A percentile compares a stretch with the other conserved stretches of the same genome.
Conservation (phyloP, 2,797 vertebrate genomes). For the Danio jaintianensis region DNA sequence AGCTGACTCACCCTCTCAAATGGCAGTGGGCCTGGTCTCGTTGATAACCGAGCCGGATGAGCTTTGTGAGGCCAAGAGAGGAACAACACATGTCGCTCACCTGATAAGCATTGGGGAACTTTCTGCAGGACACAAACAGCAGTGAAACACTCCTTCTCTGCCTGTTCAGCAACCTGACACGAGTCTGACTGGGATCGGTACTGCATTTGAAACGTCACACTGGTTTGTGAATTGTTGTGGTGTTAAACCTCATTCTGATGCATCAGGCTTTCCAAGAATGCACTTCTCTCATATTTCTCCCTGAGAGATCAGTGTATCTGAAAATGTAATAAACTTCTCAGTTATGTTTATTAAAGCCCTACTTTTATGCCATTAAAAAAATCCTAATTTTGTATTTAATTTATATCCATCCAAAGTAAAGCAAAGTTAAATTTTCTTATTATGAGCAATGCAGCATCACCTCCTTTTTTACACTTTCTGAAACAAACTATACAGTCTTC, state of each 20-base stretch:
- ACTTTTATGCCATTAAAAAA: no score
- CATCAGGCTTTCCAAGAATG: constrained; percentile 13
- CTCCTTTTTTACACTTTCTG: no score
- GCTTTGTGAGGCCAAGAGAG: constrained; percentile 48
- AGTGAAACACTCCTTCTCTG: neutral
- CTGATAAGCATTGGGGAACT: constrained; percentile 44
- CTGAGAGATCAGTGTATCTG: neutral
- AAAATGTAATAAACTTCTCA: neutral
- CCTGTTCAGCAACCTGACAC: constrained; percentile 23
- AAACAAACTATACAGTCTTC: no score
- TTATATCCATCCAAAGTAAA: no score
- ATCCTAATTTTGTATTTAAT: no score
- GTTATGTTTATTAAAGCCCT: neutral
- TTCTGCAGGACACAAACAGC: constrained; percentile 39
- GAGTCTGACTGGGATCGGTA: neutral
- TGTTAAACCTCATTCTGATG: neutral
- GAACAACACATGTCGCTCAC: constrained; percentile 46
- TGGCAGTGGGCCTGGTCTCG: constrained; percentile 37
- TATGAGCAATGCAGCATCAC: no score
- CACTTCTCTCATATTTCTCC: constrained; percentile 7
- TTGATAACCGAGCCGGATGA: constrained; percentile 40
- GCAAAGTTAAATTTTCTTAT: no score
- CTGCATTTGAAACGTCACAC: neutral
- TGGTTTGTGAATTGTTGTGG: constrained; percentile 2
- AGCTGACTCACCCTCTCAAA: constrained; percentile 53